These are phyloP conservation scores for Microtus montanus DNA, from an alignment of 2,113 vertebrate species.

Conservation along the genomic window DNA sequence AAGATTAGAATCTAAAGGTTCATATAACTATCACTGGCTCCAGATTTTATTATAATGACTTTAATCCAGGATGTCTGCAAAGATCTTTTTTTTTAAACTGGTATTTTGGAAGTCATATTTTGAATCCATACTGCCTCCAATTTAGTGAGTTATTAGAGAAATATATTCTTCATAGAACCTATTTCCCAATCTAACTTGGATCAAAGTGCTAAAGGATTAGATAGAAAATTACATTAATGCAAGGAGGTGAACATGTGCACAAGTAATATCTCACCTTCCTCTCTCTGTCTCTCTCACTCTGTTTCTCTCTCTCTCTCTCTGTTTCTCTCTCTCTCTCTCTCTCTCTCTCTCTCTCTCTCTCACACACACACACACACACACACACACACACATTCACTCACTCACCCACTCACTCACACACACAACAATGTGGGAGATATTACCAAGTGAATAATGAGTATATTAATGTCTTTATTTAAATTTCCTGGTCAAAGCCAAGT, in stretches of 20 bases:
- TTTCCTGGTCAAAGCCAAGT: constrained; percentile 51
- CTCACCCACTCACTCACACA: neutral
- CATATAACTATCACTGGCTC: neutral
- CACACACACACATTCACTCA: neutral
- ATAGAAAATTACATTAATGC: constrained; percentile 30
- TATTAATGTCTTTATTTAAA: constrained; percentile 60
- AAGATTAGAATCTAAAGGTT: constrained; percentile 13
- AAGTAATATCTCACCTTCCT: neutral
- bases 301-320: neutral
- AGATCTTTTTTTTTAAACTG: neutral
- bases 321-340: neutral
- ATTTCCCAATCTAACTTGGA: neutral
- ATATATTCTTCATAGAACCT: neutral
- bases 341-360: neutral
- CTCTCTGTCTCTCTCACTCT: neutral
- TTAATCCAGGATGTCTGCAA: neutral
- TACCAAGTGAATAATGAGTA: constrained; percentile 53
- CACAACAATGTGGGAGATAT: neutral
- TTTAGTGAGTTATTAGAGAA: neutral
- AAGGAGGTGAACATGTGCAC: neutral
- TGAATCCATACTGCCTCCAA: constrained; percentile 17
- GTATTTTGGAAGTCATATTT: constrained; percentile 34
- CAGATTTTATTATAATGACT: neutral
- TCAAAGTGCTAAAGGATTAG: constrained; percentile 14
- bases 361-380: too few species aligned